Conservation (phyloP, 2,113 vertebrate species). For the Eurystomus gularis region DNA sequence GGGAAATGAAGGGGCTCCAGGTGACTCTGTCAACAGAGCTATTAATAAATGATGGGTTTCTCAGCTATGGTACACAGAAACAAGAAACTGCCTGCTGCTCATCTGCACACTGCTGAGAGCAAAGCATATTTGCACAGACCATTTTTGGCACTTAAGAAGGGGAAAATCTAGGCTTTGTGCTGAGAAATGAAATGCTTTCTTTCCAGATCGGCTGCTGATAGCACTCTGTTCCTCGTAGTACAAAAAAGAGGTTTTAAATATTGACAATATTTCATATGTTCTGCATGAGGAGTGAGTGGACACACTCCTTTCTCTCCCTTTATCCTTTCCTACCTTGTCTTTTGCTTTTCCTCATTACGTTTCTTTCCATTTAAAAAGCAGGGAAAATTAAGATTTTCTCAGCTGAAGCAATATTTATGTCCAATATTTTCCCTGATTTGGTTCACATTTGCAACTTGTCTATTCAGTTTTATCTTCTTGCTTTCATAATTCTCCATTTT, state of each 20-base stretch:
- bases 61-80: background rate
- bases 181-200: conserved; percentile 1
- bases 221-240: background rate
- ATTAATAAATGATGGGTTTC: conserved; percentile 19
- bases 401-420: background rate
- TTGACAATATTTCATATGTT: background rate
- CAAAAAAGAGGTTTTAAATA: background rate
- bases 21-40: background rate
- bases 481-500: background rate
- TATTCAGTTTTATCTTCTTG: background rate
- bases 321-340: background rate
- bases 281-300: background rate
- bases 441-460: background rate
- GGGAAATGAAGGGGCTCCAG: background rate
- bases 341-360: background rate
- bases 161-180: background rate
- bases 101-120: background rate
- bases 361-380: background rate
- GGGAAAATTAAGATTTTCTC: background rate
- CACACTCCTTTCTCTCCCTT: background rate
- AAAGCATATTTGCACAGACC: conserved; percentile 23
- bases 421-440: background rate
- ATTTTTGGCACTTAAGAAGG: background rate
- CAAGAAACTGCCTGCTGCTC: conserved; percentile 23
- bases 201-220: background rate